Base-by-base conservation (phyloP, 2,113 vertebrate species). In the Argyrosomus japonicus region DNA sequence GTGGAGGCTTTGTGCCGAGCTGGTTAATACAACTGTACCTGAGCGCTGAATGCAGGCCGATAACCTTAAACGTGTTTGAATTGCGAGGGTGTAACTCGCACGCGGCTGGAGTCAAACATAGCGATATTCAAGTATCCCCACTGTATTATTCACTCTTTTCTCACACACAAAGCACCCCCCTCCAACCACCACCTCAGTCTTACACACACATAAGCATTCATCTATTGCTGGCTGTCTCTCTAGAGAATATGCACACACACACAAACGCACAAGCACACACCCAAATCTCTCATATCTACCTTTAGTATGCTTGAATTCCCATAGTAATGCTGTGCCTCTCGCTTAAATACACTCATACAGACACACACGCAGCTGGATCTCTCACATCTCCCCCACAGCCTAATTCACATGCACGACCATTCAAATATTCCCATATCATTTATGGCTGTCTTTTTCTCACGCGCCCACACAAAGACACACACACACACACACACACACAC, bases 41-140 rank as follows among this genome's bases (percentile, higher is more conserved):
- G 25, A 57, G 63, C 58, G 76, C 27, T 78, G 69, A 63, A 82
- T 47, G 40, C 54, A 57, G 69, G 47, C 43, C 0, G 68, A 80
- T 91, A 86, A 91, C 82, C 92, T 89, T 85, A 77, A 78, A 43
- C 67, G 69, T 71, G 75, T 64, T 69, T 71, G 69, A 79, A 43
- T 47, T 40, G 19, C 13, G 47, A 51, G 29, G 29, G 13, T 65
- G 47, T 21, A 51, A 56, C 45, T 19, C 25, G 32, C 23, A 51
- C 50, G 50, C 3, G 21, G 56, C 27, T 36, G 36, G 8, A 40
- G 50, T 63, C 36, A 43, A 23, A 75, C 60, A 58, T 10, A 36
- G 19, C 79, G 45, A 67, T 45, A 47, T 69, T 72, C 5, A 75
- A 57, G 56, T 56, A 48, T 68, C 76, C 51, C 67, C 15, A 48